A percentile compares a stretch with the other conserved stretches of the same genome.
phyloP scores from a whole-genome alignment of 2,797 vertebrate genomes.

The Apodemus agrarius region DNA sequence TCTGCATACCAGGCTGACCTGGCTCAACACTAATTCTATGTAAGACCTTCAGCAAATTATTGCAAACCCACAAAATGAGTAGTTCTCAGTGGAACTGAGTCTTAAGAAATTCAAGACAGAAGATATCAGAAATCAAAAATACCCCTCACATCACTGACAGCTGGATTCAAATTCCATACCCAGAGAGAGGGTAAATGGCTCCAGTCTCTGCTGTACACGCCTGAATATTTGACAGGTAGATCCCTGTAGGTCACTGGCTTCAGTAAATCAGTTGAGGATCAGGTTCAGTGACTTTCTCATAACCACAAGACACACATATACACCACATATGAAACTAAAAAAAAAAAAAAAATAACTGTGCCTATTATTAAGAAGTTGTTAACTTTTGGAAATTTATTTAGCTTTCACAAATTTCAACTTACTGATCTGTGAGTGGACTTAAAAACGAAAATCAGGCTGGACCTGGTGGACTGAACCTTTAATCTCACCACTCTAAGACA shows the following conservation, averaged over 20 bases:
- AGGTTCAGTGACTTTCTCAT: not conserved
- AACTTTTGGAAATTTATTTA: not conserved
- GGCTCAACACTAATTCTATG: not conserved
- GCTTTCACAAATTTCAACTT: not conserved
- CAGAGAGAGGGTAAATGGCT: not conserved
- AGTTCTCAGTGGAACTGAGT: not conserved
- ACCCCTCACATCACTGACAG: not conserved
- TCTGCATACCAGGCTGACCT: not conserved
- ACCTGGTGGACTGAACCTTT: not conserved
- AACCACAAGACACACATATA: not conserved
- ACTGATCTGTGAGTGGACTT: not conserved
- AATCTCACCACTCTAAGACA: not conserved
- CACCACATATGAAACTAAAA: not conserved
- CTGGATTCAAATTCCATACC: not conserved
- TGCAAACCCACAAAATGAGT: slow-evolving; percentile 17
- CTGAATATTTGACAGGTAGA: not conserved
- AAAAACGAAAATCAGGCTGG: not conserved
- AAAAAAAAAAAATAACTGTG: not conserved
- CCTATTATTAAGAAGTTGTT: not conserved
- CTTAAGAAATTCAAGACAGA: not conserved
- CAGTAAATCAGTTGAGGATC: not conserved
- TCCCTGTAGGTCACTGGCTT: not conserved
- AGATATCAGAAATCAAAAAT: not conserved
- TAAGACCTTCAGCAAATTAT: not conserved
- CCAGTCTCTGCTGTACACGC: not conserved